phyloP scores from a whole-genome alignment of 2,113 vertebrate species.

The Bothrops jararaca region DNA sequence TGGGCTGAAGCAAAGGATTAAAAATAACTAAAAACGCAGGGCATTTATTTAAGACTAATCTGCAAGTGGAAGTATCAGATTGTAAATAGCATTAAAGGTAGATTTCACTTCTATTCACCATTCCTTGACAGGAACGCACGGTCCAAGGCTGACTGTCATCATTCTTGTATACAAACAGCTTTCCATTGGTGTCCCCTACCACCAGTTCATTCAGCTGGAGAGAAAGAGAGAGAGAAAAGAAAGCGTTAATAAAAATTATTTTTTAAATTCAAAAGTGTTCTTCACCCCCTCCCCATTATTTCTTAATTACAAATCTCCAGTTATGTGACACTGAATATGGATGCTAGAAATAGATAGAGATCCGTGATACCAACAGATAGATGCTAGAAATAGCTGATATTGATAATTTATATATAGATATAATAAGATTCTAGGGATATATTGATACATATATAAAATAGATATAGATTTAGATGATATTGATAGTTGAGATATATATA shows the following conservation, averaged over 20 bases:
- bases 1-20: background rate
- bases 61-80: background rate
- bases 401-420: too few relatives aligned
- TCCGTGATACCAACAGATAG: too few relatives aligned
- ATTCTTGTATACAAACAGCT: constrained; percentile 89
- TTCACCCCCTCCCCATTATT: background rate
- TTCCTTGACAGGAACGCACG: constrained; percentile 87
- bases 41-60: background rate
- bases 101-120: constrained; percentile 75
- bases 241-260: background rate
- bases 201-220: constrained; percentile 90
- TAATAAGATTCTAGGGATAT: too few relatives aligned
- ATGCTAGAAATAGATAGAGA: too few relatives aligned
- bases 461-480: too few relatives aligned
- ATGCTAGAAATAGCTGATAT: too few relatives aligned
- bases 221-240: constrained; percentile 24
- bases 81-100: background rate
- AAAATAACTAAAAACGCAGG: background rate
- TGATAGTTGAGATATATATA: too few relatives aligned
- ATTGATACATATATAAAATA: too few relatives aligned
- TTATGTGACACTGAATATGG: background rate
- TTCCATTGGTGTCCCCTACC: constrained; percentile 93
- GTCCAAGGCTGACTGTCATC: constrained; percentile 89
- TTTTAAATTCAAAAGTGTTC: background rate
- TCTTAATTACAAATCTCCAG: background rate